Conservation (phyloP, 2,797 vertebrate species). For the Sebastes matsubarae region DNA sequence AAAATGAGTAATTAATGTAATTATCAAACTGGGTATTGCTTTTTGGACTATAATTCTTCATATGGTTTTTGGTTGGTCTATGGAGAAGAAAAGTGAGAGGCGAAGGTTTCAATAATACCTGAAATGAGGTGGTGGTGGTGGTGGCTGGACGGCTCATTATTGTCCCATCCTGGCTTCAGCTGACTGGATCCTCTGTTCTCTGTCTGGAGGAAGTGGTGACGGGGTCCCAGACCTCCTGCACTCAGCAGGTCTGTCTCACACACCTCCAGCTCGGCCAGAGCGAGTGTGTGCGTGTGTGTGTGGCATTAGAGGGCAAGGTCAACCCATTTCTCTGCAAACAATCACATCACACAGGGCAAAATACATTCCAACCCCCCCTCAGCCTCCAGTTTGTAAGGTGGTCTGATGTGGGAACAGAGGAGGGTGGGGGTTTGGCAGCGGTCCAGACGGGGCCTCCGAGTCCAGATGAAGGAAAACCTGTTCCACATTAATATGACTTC, state of each 20-base stretch:
- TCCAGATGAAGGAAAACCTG: constrained; percentile 75
- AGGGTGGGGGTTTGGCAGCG: constrained; percentile 56
- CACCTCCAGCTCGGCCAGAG: constrained; percentile 70
- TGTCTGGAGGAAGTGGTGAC: constrained; percentile 81
- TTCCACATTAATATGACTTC: constrained; percentile 71
- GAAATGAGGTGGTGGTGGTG: constrained; percentile 63
- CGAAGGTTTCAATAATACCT: constrained; percentile 63
- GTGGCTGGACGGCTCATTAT: constrained; percentile 75
- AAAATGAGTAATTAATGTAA: neutral
- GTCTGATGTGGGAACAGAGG: constrained; percentile 74
- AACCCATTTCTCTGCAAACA: constrained; percentile 83
- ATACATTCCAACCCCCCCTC: constrained; percentile 78
- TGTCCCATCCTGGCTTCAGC: constrained; percentile 75
- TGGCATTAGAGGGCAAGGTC: constrained; percentile 80
- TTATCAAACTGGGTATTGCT: neutral
- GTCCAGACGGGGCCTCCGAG: constrained; percentile 65
- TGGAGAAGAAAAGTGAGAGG: constrained; percentile 30
- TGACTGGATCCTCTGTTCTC: constrained; percentile 80
- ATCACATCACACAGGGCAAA: constrained; percentile 84
- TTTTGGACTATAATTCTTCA: neutral
- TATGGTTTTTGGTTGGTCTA: neutral
- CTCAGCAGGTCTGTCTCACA: constrained; percentile 80
- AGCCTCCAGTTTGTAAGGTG: constrained; percentile 70
- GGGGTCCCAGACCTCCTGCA: constrained; percentile 81
- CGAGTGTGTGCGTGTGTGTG: constrained; percentile 67